These are phyloP conservation scores for Pseudomyrmex sp. DNA, from an alignment of 1,140 invertebrate genomes.

Conservation along the genomic window DNA sequence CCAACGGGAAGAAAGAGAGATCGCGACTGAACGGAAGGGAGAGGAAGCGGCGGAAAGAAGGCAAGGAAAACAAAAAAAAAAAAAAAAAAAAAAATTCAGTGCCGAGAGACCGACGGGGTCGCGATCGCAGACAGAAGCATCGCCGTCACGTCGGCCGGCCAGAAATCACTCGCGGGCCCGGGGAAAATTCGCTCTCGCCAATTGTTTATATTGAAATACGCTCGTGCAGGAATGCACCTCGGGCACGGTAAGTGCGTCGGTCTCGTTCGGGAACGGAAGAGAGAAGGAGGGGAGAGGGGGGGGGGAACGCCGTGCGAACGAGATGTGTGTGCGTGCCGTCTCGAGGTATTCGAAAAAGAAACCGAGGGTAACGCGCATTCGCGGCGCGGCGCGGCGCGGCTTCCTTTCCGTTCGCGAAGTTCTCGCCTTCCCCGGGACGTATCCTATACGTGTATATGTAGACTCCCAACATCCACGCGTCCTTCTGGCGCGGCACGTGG, in stretches of 20 bases:
- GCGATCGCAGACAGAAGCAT: slow-evolving; percentile 80
- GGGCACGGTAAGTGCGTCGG: slow-evolving; percentile 24
- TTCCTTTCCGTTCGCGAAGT: slow-evolving; percentile 29
- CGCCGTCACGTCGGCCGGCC: slow-evolving; percentile 77
- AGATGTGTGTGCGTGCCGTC: neutral
- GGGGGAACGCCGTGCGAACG: neutral
- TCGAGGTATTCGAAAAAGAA: slow-evolving; percentile 47
- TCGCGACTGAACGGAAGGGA: neutral
- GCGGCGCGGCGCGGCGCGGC: neutral
- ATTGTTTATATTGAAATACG: slow-evolving; percentile 82
- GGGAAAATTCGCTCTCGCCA: slow-evolving; percentile 79
- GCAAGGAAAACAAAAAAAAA: slow-evolving; percentile 8
- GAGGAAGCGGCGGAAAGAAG: neutral
- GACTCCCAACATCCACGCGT: neutral
- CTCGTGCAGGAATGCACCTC: slow-evolving; percentile 78
- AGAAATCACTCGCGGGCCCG: slow-evolving; percentile 79
- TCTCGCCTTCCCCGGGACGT: slow-evolving; percentile 9
- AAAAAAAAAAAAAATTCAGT: neutral
- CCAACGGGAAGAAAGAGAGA: neutral
- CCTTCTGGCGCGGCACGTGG: neutral
- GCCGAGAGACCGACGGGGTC: slow-evolving; percentile 72
- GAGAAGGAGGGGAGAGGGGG: neutral
- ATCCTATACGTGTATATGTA: too few relatives aligned
- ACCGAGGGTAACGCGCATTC: slow-evolving; percentile 41
- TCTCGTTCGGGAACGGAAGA: slow-evolving; percentile 9